Base-by-base conservation (phyloP, 1,140 invertebrate species). In the Homarus americanus region DNA sequence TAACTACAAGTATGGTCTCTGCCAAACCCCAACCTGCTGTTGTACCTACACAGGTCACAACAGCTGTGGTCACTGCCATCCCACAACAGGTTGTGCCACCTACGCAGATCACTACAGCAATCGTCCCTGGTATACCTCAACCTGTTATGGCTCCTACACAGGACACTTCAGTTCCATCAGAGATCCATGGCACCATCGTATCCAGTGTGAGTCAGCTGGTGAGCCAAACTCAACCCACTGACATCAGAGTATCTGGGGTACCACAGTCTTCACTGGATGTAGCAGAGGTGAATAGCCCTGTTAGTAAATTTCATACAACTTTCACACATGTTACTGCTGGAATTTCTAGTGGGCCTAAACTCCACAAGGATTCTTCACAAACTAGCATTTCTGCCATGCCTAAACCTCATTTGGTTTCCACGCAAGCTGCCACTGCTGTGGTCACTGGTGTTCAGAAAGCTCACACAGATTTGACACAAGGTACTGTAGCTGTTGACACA, bases 51-150 rank as follows among this genome's bases (percentile, higher is more conserved):
- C 36, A 38, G 40, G 49, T 82, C 80, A 82, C 49, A 63, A 89
- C 79, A 82, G 63, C 87, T 72, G 72, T 82, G 15, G 79, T 89
- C 20, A 82, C 78, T 72, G 78, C 63, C 32, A 58, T 89, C 36
- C 87, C 87, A 73, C 79, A 89, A 15, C 44, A 63, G 53, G 66
- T 40, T 80, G 79, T 89, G 40, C 44, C 63, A 12, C 28, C 87
- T 20, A 53, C 66, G 7, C 53, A 82, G 41, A 44, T 90, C n/a
- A 76, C 53, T 72, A 83, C 73, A 38, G 80, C 80, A 20, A 24
- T 83, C 20, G 80, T 90, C 10, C 58, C 88, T 40, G 80, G 34
- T 15, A 53, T 66, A 32, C 53, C 80, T 63, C 49, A 82, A 32
- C n/a, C 28, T 69, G n/a, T 32, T 75, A 20, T 75, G 20, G 28